Conservation (phyloP, 1,140 invertebrate genomes). For the Drosophila nikananu region DNA sequence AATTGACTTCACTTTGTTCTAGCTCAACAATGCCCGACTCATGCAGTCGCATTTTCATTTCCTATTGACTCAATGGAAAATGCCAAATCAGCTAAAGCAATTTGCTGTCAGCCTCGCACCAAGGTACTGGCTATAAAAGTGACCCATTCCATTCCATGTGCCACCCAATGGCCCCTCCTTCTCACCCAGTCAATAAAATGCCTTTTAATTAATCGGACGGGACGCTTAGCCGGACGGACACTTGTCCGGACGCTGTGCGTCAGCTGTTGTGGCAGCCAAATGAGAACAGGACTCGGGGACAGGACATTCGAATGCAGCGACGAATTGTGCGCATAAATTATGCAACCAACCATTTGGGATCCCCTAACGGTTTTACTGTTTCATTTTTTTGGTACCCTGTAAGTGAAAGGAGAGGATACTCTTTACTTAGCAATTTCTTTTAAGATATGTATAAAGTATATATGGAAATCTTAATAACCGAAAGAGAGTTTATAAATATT, state of each 20-base stretch:
- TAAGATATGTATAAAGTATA: neutral
- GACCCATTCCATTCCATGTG: constrained; percentile 2
- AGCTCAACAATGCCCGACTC: neutral
- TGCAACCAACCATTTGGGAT: constrained; percentile 70
- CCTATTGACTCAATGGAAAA: constrained; percentile 43
- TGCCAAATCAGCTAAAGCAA: constrained; percentile 48
- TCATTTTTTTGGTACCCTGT: constrained; percentile 2
- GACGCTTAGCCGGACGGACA: constrained; percentile 13
- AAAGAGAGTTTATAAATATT: neutral
- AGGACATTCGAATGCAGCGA: constrained; percentile 69
- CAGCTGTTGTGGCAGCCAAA: constrained; percentile 59
- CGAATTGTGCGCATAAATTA: constrained; percentile 82
- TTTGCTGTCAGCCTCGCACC: constrained; percentile 33
- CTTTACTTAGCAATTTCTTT: too few relatives aligned
- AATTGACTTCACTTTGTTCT: constrained; percentile 33
- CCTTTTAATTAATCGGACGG: constrained; percentile 59
- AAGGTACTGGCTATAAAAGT: constrained; percentile 33
- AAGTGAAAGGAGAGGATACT: neutral
- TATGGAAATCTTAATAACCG: neutral
- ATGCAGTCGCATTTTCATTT: constrained; percentile 23
- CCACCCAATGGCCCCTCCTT: neutral
- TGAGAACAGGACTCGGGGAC: constrained; percentile 24
- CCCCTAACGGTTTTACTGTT: constrained; percentile 14
- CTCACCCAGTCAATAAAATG: constrained; percentile 54
- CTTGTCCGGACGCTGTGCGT: constrained; percentile 45